Base-by-base conservation (phyloP, 2,797 vertebrate species). In the Labeo calbasu region DNA sequence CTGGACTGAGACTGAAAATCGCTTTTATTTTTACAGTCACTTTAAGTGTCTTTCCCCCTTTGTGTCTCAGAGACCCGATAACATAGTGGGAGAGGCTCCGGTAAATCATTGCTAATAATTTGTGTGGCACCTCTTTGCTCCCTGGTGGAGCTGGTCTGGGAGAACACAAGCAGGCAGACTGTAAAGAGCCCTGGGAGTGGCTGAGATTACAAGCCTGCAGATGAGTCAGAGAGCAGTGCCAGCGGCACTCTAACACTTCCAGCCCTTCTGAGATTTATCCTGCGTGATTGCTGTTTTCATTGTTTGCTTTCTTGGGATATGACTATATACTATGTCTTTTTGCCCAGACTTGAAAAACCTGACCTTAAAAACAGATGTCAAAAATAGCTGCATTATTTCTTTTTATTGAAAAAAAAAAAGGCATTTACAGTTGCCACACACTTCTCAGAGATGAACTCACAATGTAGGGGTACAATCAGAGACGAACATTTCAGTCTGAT, bases 101-200 rank as follows among this genome's bases (percentile, higher is more conserved):
- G 63, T 85, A 76, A 85, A 76, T 82, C 72, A 82, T 85, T 57
- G 72, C 63, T 81, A 81, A 77, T 85, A 50, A 51, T 81, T 50
- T 51, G 50, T 61, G 53, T 65, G 43, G 51, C 40, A 61, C 63
- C 40, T 55, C 28, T 85, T 68, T 46, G 40, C n/a, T 69, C 28
- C 79, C 43, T 70, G 79, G 71, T 85, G 21, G 43, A 69, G 61
- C 25, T 81, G 72, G 71, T 69, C 79, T 69, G 11, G 70, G 51
- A 81, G 61, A 51, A 79, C 53, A 59, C 76, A 78, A 51, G 2
- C 66, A 61, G 76, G 9, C 36, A 69, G 66, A 59, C 68, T 78
- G 50, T 28, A 79, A 79, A 61, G 68, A 71, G 55, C 43, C 66
- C 10, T n/a, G 66, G 23, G 53, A 79, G 55, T 4, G 4, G 19